These are phyloP conservation scores for Dascillus cervinus DNA, from an alignment of 2,888 invertebrate genomes.

Conservation along the genomic window DNA sequence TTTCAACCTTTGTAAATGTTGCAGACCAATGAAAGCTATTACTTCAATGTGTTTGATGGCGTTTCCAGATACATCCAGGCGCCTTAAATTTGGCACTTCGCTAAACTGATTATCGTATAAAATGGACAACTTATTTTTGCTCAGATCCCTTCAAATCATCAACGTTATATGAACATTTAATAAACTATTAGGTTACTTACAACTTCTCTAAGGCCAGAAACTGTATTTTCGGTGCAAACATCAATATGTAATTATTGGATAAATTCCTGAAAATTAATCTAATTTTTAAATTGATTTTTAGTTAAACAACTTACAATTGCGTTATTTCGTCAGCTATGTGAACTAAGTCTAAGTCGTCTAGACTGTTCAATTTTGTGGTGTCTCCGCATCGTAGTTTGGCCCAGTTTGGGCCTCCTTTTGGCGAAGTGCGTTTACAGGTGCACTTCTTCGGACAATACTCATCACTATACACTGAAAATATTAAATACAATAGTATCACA, in stretches of 20 bases:
- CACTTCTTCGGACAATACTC: constrained; percentile 49
- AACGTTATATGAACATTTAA: no score
- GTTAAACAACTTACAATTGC: constrained; percentile 54
- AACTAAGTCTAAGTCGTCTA: constrained; percentile 56
- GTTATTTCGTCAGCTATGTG: constrained; percentile 54
- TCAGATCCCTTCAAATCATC: constrained; percentile 68
- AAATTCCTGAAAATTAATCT: constrained; percentile 51
- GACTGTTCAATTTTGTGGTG: constrained; percentile 49
- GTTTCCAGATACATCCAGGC: constrained; percentile 63
- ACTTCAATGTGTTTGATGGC: constrained; percentile 60
- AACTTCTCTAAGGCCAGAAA: constrained; percentile 60
- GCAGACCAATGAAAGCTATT: constrained; percentile 61
- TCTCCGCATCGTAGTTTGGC: constrained; percentile 58
- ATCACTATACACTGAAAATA: constrained; percentile 8
- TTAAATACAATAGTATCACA: constrained; percentile 8
- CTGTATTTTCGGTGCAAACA: constrained; percentile 53
- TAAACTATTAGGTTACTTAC: constrained; percentile 45
- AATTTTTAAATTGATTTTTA: no score
- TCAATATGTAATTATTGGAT: constrained; percentile 56
- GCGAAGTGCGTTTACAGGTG: constrained; percentile 48
- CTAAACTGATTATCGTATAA: constrained; percentile 70
- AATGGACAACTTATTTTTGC: constrained; percentile 66
- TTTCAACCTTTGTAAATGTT: constrained; percentile 60
- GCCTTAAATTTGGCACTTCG: constrained; percentile 62
- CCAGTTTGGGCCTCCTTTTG: constrained; percentile 47